Evolutionary conservation across 92 coral and sea anemone species (phyloP).

Genomic region (Galaxea fascicularis): DNA sequence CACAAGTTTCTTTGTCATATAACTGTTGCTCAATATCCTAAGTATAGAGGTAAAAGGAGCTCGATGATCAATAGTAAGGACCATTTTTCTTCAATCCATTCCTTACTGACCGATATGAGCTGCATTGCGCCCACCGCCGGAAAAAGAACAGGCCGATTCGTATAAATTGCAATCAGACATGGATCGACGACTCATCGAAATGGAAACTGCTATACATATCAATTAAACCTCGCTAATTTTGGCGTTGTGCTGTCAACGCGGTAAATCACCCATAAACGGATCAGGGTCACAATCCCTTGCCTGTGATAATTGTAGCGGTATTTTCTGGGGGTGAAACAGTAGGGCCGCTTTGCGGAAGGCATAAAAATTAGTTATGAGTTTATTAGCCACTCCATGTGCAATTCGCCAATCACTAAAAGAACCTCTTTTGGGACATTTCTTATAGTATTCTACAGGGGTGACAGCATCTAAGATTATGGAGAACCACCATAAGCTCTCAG

Average conservation of each 20-base stretch:
- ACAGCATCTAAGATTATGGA: not conserved
- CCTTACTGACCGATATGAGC: constrained; percentile 11
- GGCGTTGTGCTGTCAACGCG: constrained; percentile 68
- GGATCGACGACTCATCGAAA: constrained; percentile 64
- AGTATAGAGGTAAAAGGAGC: not conserved
- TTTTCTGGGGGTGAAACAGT: constrained; percentile 23
- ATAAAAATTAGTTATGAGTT: constrained; percentile 16
- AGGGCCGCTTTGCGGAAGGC: constrained; percentile 35
- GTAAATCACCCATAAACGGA: constrained; percentile 75
- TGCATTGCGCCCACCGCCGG: constrained; percentile 29
- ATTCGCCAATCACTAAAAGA: not conserved
- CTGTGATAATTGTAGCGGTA: constrained; percentile 67
- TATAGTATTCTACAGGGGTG: not conserved
- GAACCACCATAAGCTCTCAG: not conserved
- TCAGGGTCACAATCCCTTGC: constrained; percentile 63
- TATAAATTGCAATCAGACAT: constrained; percentile 61
- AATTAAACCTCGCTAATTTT: constrained; percentile 73
- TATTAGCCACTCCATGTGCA: not conserved
- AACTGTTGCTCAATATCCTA: constrained; percentile 1
- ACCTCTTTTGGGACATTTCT: not conserved
- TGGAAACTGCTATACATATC: constrained; percentile 61
- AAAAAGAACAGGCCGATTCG: constrained; percentile 21
- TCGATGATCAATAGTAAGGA: not conserved
- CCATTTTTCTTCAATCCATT: constrained; percentile 6
- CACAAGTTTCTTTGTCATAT: not conserved